Evolutionary conservation across 2,888 invertebrate species (phyloP).

Genomic region (Brachycybe producta): DNA sequence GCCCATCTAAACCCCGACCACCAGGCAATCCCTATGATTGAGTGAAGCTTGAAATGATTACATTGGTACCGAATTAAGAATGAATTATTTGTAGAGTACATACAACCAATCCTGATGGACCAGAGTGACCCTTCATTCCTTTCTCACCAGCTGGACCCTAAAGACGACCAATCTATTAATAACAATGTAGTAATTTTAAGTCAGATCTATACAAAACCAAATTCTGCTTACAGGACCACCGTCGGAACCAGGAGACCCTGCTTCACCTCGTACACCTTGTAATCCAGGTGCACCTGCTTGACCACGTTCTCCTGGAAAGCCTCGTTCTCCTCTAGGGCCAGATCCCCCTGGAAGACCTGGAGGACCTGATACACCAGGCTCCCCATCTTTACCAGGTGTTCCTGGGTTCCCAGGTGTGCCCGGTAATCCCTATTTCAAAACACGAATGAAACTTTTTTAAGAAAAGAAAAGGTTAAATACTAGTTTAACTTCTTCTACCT

Average conservation of each 20-base stretch:
- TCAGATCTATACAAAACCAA: not conserved
- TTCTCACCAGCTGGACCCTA: conserved; percentile 39
- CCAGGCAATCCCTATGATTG: conserved; percentile 49
- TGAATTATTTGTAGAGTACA: no score
- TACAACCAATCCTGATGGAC: conserved; percentile 51
- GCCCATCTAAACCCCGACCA: conserved; percentile 49
- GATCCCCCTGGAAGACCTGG: conserved; percentile 40
- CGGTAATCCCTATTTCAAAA: conserved; percentile 48
- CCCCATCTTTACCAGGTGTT: conserved; percentile 65
- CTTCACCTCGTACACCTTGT: conserved; percentile 48
- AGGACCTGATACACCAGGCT: conserved; percentile 53
- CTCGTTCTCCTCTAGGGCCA: conserved; percentile 40
- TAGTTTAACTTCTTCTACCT: conserved; percentile 39
- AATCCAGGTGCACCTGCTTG: conserved; percentile 43
- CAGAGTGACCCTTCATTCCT: conserved; percentile 58
- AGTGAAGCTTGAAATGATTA: not conserved
- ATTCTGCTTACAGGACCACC: conserved; percentile 35
- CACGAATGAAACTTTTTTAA: conserved; percentile 1
- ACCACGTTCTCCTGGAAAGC: conserved; percentile 49
- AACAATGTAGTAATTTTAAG: not conserved
- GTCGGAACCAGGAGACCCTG: conserved; percentile 53
- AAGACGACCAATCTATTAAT: not conserved
- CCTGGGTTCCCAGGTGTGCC: conserved; percentile 60
- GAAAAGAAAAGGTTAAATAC: not conserved
- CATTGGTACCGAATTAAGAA: conserved; percentile 1